These are phyloP conservation scores for Knipowitschia caucasica DNA, from an alignment of 2,797 vertebrate species.

Conservation along the genomic window DNA sequence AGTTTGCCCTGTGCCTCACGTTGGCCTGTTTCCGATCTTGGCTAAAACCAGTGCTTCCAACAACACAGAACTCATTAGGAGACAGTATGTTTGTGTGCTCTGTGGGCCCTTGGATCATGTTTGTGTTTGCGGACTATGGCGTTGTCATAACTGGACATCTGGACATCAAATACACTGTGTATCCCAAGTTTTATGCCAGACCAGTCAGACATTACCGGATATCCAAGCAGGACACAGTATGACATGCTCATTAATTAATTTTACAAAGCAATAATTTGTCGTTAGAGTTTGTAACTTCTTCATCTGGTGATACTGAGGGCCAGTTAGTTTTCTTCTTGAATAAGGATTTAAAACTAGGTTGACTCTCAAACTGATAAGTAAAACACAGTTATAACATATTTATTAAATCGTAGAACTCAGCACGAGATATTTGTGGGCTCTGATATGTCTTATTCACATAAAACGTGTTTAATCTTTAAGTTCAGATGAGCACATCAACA, in stretches of 20 bases:
- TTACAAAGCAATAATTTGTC: neutral
- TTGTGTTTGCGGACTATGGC: neutral
- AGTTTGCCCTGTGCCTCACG: conserved; percentile 10
- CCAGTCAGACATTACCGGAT: neutral
- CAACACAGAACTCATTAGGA: conserved; percentile 10
- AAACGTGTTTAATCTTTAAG: too few relatives aligned
- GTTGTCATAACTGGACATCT: conserved; percentile 3
- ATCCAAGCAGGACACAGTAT: neutral
- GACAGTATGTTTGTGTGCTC: conserved; percentile 13
- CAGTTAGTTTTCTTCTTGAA: too few relatives aligned
- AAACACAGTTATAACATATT: too few relatives aligned
- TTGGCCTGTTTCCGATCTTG: conserved; percentile 12
- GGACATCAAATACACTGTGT: neutral
- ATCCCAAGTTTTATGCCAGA: neutral
- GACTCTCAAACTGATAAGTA: too few relatives aligned
- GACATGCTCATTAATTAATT: neutral
- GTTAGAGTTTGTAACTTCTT: too few relatives aligned
- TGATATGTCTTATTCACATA: too few relatives aligned
- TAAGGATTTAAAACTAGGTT: too few relatives aligned
- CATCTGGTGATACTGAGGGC: too few relatives aligned
- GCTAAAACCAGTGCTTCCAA: conserved; percentile 9
- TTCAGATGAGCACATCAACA: too few relatives aligned
- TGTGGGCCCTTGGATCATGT: neutral
- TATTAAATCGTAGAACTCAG: too few relatives aligned
- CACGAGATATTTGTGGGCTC: too few relatives aligned